Base-by-base conservation (phyloP, 2,797 vertebrate species). In the Phrynocephalus forsythii region DNA sequence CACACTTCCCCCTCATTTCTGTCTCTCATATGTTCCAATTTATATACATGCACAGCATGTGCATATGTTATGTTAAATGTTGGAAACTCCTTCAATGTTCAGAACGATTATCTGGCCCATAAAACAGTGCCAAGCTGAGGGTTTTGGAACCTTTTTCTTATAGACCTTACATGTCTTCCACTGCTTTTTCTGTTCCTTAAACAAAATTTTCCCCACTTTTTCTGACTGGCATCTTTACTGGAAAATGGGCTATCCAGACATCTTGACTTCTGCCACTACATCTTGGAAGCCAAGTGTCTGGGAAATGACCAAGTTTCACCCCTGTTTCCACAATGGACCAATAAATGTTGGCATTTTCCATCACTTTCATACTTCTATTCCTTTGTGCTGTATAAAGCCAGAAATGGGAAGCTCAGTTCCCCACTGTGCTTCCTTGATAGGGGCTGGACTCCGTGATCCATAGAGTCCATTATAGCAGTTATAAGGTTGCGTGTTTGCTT, bases 331-430 rank as follows among this genome's bases (percentile, higher is more conserved):
- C 38, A 68, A 38, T 68, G 76, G 63, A 56, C 44, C 66, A 68
- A 44, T 38, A 87, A 87, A 82, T 67, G 73, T 15, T 73, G 78
- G 48, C 52, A 79, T 86, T 72, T 63, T 80, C 68, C 85, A 80
- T 48, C 66, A n/a, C 68, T 56, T 56, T 56, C 52, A 56, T 56
- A 56, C 10, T 56, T 56, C 52, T 56, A 13, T 56, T 56, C 52
- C 52, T 56, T 56, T 56, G 52, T 56, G 38, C 38, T 44, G 38
- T 3, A 44, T 44, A 44, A 44, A 44, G 38, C 38, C 38, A 44
- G 38, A 44, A 44, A 44, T 44, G 38, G 38, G 38, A 3, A 44
- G 38, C 38, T 44, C 38, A 44, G 38, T 44, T 44, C 38, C 38
- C 38, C 38, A 44, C 38, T 44, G 38, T 44, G 38, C 38, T 44